phyloP scores from a whole-genome alignment of 2,797 vertebrate genomes.

The Leontocebus nigricollis region DNA sequence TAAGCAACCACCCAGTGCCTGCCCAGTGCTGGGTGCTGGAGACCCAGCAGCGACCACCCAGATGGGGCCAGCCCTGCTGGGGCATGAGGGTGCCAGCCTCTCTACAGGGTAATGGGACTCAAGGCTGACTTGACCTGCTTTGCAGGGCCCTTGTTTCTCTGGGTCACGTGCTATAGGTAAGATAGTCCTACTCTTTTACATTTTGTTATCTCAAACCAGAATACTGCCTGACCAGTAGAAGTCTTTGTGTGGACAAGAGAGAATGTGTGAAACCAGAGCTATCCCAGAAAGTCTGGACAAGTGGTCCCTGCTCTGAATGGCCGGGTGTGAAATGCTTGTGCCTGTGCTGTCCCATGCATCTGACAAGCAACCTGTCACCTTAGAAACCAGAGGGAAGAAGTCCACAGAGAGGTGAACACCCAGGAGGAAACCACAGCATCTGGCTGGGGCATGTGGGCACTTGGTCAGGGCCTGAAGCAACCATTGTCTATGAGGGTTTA shows the following conservation, averaged over 20 bases:
- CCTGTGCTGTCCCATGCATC: background rate
- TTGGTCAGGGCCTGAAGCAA: fast-evolving
- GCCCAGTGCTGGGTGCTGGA: background rate
- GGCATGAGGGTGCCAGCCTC: background rate
- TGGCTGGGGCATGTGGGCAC: background rate
- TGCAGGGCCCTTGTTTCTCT: background rate
- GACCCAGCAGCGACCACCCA: background rate
- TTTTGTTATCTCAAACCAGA: background rate
- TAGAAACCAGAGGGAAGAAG: background rate
- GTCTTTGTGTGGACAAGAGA: background rate
- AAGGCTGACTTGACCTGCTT: background rate
- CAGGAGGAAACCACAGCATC: background rate
- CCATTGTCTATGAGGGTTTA: too few relatives aligned
- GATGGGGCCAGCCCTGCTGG: background rate
- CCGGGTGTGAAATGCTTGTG: background rate
- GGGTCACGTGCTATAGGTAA: background rate
- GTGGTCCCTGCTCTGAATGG: background rate
- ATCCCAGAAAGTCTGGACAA: background rate
- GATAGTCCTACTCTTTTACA: background rate
- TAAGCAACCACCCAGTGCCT: background rate
- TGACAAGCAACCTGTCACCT: background rate
- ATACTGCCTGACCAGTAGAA: background rate
- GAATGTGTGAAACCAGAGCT: background rate
- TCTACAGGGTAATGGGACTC: fast-evolving
- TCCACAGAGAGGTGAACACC: background rate